Base-by-base conservation (phyloP, 2,797 vertebrate genomes). In the Mastacembelus armatus region DNA sequence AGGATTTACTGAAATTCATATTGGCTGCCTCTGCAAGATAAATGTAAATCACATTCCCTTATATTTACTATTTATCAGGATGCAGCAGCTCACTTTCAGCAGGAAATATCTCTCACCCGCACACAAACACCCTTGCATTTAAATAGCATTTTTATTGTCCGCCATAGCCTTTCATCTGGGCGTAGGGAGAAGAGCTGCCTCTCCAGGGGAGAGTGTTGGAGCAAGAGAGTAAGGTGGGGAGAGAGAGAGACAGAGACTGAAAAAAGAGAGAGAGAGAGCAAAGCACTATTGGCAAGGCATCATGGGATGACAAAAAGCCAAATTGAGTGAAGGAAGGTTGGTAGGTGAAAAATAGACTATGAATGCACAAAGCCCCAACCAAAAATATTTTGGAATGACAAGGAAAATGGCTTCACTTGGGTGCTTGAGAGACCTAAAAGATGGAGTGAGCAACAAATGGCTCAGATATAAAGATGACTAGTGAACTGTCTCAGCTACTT, bases 1-100 rank as follows among this genome's bases (percentile, higher is more conserved):
- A 93, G 93, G 93, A 94, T 93, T 92, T 94, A 94, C 93, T 90
- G 88, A 94, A 94, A 93, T 89, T 92, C 94, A 95, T 95, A 95
- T 94, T 95, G 94, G 93, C 94, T 95, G 94, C 94, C 88, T 94
- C 56, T 87, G 92, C 92, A 91, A 95, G 94, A 94, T 93, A 92
- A 94, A 94, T 94, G 94, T 89, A 94, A 94, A 93, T 93, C 92
- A 90, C 90, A 91, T 93, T 93, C 88, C 90, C 89, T 91, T 92
- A 94, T 94, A 94, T 94, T 93, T 89, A 74, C 84, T 92, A 93
- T 94, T 94, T 93, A 93, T 94, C 92, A 91, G 92, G 92, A 93
- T 88, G 92, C 92, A 92, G 91, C 92, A 93, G 92, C 92, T 93
- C 91, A 91, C 90, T 93, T 93, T 92, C 92, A 88, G 92, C 91